Base-by-base conservation (phyloP, 2,113 vertebrate genomes). In the Barnardius zonarius region DNA sequence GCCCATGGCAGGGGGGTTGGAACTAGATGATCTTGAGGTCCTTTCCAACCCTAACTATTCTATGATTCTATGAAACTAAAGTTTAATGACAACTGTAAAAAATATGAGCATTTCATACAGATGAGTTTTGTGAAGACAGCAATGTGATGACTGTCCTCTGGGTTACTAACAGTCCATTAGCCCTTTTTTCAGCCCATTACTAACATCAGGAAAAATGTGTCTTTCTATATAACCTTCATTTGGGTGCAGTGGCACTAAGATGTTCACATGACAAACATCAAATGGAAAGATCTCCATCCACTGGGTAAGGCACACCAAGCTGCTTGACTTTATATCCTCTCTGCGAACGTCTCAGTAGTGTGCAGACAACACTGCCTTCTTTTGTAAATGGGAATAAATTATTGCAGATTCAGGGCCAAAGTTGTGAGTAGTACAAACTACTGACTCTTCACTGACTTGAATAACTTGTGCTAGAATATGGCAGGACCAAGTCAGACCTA, bases 141-240 rank as follows among this genome's bases (percentile, higher is more conserved):
- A 64, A 23, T 19, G 27, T 73, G 67, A 73, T 74, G 41, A 28
- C 48, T 77, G 49, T 16, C 66, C 37, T 87, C 61, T 78, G 61
- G 19, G 27, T 75, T 77, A 86, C 68, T 88, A 76, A 92, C 48
- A 73, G 35, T 83, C 69, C 81, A 64, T 93, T 92, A 78, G 37
- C 22, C 62, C 51, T 89, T 95, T 91, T 90, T 67, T 87, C 81
- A 91, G 44, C 15, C 57, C 76, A 57, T 93, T 95, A 82, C 43
- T 88, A 83, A 93, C 20, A 59, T 55, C 28, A 91, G 69, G 67
- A 91, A 82, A 95, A 96, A 96, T 17, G 13, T 54, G 46, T 77
- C 73, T 93, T 95, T 96, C 79, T 88, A 46, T 87, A 76, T 82
- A 86, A 82, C 30, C 31, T 90, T 74, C 37, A 62, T 72, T 31